Conservation (phyloP, 2,888 invertebrate genomes). For the Zhengitettix transpicula region DNA sequence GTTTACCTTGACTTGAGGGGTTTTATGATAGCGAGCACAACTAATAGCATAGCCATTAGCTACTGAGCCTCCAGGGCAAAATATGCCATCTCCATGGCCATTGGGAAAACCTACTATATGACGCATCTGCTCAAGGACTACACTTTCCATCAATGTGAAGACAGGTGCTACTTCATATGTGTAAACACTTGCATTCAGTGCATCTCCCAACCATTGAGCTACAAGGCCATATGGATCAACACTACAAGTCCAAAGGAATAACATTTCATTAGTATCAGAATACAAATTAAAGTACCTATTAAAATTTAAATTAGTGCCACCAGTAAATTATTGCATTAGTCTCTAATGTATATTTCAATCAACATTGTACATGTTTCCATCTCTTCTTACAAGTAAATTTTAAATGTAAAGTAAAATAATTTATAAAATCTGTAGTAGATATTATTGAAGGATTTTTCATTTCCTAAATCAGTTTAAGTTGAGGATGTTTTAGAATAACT, state of each 20-base stretch:
- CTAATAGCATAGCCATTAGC: slow-evolving; percentile 86
- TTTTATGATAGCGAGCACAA: slow-evolving; percentile 54
- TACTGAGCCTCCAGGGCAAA: slow-evolving; percentile 80
- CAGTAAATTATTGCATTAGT: too few species aligned
- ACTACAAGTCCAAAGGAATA: slow-evolving; percentile 13
- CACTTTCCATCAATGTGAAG: slow-evolving; percentile 74
- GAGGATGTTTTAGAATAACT: too few species aligned
- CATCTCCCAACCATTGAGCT: slow-evolving; percentile 74
- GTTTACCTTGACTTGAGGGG: slow-evolving; percentile 56
- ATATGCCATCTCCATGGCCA: slow-evolving; percentile 68
- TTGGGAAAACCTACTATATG: slow-evolving; percentile 55
- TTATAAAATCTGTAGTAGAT: too few species aligned
- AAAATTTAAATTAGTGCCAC: too few species aligned
- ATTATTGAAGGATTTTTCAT: too few species aligned
- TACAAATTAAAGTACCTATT: too few species aligned
- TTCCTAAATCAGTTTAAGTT: too few species aligned
- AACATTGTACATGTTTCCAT: too few species aligned
- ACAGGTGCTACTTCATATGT: slow-evolving; percentile 83
- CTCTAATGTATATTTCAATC: too few species aligned
- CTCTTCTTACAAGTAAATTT: too few species aligned
- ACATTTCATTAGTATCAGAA: too few species aligned
- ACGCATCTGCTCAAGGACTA: slow-evolving; percentile 63
- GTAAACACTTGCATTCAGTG: slow-evolving; percentile 72
- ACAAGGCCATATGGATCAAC: slow-evolving; percentile 70
- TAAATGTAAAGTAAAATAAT: too few species aligned